These are phyloP conservation scores for Philopedon plagiatum DNA, from an alignment of 2,888 invertebrate genomes.

Conservation along the genomic window DNA sequence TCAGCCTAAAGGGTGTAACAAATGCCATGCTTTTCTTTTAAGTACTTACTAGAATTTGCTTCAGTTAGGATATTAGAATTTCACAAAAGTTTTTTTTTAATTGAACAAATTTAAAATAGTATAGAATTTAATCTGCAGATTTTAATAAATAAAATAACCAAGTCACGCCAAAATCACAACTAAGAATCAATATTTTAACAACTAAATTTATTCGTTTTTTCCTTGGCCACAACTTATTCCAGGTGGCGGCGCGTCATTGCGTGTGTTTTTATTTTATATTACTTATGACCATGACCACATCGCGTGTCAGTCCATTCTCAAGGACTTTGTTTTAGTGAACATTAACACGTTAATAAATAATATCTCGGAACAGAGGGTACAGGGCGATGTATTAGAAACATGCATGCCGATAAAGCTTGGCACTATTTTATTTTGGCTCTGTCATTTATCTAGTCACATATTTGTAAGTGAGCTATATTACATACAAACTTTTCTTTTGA, in stretches of 20 bases:
- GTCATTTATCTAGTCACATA: not conserved
- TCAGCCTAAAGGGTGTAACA: no score
- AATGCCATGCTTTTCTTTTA: no score
- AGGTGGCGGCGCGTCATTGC: slow-evolving; percentile 32
- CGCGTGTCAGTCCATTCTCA: slow-evolving; percentile 30
- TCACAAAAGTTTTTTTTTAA: no score
- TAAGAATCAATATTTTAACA: not conserved
- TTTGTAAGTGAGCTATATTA: no score
- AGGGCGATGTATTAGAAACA: not conserved
- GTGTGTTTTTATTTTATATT: slow-evolving; percentile 41
- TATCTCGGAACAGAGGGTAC: slow-evolving; percentile 14
- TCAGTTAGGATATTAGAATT: no score
- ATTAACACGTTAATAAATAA: slow-evolving; percentile 38
- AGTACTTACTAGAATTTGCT: no score
- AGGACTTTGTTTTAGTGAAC: slow-evolving; percentile 31
- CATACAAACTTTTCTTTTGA: no score
- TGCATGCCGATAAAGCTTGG: not conserved
- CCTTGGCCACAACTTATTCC: not conserved
- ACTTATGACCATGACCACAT: slow-evolving; percentile 43
- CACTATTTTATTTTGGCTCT: not conserved
- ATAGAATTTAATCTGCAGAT: no score
- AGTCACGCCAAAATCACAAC: no score
- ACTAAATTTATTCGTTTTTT: not conserved
- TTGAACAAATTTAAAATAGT: no score
- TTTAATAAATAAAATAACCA: no score